Percentiles rank a stretch among this genome's conserved stretches.
phyloP scores from a whole-genome alignment of 1,140 invertebrate genomes.

The Scaptomyza graminum region DNA sequence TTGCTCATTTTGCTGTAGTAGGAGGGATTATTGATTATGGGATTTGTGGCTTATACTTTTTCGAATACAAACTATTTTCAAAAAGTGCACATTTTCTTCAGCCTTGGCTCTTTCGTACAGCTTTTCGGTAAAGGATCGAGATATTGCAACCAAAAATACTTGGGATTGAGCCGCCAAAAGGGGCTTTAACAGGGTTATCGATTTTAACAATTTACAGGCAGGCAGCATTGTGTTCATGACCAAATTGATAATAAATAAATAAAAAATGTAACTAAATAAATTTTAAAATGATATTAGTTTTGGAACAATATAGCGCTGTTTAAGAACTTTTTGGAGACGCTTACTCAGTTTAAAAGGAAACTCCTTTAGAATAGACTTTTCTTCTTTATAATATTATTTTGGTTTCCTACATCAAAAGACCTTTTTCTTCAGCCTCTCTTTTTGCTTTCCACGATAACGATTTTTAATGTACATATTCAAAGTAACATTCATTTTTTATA shows the following conservation, averaged over 20 bases:
- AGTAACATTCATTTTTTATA: not conserved
- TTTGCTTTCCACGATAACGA: too few species aligned
- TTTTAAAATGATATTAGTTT: not conserved
- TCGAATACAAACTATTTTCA: constrained; percentile 19
- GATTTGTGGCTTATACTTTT: not conserved
- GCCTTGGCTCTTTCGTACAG: constrained; percentile 21
- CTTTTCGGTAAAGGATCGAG: not conserved
- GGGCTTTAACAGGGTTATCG: not conserved
- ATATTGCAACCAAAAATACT: not conserved
- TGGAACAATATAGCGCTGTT: not conserved
- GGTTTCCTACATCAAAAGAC: too few species aligned
- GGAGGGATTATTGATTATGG: too few species aligned
- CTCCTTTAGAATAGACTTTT: not conserved
- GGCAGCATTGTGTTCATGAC: not conserved
- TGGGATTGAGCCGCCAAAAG: not conserved
- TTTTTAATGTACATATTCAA: not conserved
- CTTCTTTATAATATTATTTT: too few species aligned
- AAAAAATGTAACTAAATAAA: not conserved
- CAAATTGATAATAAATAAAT: not conserved
- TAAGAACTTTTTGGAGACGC: too few species aligned
- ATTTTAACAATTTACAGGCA: not conserved
- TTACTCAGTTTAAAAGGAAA: not conserved
- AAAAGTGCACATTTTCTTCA: constrained; percentile 27
- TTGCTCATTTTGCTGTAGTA: constrained; percentile 6
- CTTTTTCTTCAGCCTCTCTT: too few species aligned